Percentiles rank a stretch among this genome's conserved stretches.
Conservation (phyloP, 2,888 invertebrate species). For the Ramazzottius varieornatus region DNA sequence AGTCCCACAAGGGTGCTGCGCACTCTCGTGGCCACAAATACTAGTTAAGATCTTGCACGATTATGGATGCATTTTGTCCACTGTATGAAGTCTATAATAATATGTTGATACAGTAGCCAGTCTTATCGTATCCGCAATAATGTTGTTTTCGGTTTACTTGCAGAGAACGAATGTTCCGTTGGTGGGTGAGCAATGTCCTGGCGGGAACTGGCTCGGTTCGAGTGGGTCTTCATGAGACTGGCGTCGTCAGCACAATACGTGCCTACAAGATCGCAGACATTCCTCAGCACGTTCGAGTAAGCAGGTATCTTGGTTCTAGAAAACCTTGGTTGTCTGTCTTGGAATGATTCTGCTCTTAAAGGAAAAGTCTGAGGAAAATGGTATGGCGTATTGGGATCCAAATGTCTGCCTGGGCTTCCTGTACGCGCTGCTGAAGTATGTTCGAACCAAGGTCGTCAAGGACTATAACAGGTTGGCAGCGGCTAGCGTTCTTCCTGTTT, state of each 20-base stretch:
- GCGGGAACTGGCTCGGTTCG: neutral
- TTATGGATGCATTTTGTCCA: no score
- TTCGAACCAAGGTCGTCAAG: neutral
- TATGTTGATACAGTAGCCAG: no score
- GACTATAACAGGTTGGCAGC: neutral
- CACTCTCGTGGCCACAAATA: no score
- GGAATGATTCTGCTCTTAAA: no score
- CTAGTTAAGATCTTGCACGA: no score
- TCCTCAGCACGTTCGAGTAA: neutral
- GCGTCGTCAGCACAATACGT: neutral
- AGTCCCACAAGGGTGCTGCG: no score
- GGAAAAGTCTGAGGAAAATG: no score
- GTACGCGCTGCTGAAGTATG: neutral
- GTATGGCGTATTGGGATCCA: neutral
- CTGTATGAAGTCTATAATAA: no score
- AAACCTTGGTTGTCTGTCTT: no score
- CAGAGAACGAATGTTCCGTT: neutral
- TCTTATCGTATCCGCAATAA: no score
- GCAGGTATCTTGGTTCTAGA: no score
- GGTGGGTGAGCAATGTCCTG: neutral
- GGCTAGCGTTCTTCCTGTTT: no score
- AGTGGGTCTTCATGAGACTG: neutral
- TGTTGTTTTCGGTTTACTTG: neutral
- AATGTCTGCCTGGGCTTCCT: neutral
- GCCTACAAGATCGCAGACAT: neutral